These are phyloP conservation scores for Passer domesticus DNA, from an alignment of 2,113 vertebrate genomes.

Conservation along the genomic window DNA sequence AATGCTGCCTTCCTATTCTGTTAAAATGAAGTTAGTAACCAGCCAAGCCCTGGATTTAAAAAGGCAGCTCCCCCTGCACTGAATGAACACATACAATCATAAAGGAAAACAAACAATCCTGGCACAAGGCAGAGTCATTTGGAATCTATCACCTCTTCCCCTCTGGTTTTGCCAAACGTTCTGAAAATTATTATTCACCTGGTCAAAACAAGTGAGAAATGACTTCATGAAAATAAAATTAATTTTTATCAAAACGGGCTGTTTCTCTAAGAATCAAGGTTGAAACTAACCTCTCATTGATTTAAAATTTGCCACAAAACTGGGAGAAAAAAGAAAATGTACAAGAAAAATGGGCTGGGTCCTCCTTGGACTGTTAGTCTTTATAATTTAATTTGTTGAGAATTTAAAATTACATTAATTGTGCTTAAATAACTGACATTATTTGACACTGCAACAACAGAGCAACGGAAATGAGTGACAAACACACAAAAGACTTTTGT, in stretches of 20 bases:
- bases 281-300: slow-evolving; percentile 54
- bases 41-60: not conserved
- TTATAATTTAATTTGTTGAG: slow-evolving; percentile 87
- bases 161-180: not conserved
- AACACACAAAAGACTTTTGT: slow-evolving; percentile 86
- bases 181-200: not conserved
- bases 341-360: slow-evolving; percentile 69
- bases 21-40: not conserved
- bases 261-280: slow-evolving; percentile 44
- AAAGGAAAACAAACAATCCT: slow-evolving; percentile 17
- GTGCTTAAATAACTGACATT: slow-evolving; percentile 86
- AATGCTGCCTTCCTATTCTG: not conserved
- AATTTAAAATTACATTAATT: slow-evolving; percentile 89
- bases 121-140: not conserved
- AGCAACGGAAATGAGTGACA: slow-evolving; percentile 82
- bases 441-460: slow-evolving; percentile 84
- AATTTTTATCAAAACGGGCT: slow-evolving; percentile 13
- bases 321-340: slow-evolving; percentile 41
- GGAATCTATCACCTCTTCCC: not conserved
- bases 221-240: not conserved
- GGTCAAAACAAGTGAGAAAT: not conserved
- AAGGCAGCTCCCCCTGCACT: not conserved
- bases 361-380: slow-evolving; percentile 77
- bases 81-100: not conserved
- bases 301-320: slow-evolving; percentile 72